Base-by-base conservation (phyloP, 2,888 invertebrate species). In the Falcaria lacertinaria region DNA sequence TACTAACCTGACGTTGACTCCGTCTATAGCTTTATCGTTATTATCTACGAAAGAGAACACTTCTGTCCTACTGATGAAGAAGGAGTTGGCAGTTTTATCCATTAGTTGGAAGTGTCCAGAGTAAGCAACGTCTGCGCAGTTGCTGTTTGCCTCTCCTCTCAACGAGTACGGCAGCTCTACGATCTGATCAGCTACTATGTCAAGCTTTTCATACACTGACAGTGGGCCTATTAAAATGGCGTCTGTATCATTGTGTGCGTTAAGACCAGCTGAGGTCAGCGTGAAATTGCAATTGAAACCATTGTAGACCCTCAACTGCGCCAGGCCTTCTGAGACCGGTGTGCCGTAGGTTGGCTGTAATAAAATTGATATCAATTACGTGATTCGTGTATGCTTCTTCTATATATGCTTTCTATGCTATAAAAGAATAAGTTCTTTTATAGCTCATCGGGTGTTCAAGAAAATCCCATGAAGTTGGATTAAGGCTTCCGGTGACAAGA, bases 301-400 rank as follows among this genome's bases (percentile, higher is more conserved):
- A 55, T 96, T 95, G 74, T 93, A 95, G 4, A 96, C 76, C 52
- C 95, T 88, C 14, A 95, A 52, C 60, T 95, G 95, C 0, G 91
- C 91, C 16, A 90, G 65, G 1, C 92, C 92, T 3, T 71, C 59
- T 5, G 87, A 60, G 7, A 95, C 93, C 11, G 92, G 88, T 1
- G 83, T 87, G 32, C 86, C 86, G 43, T 93, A 92, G 0, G 92
- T 91, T 46, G 89, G 85, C 90, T 94, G 76, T 19, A 75, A 73
- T 47, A 38, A 43, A 44, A 53, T 43, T 17, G 38, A 41, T 41
- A 44, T 33, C 43, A 32, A 38, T 37, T 16, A n/a, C 4, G 14
- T 33, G 19, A 28, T 28, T 11, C 11, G 5, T 11, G 7, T 28
- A 0, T 3, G 11, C 28, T 22, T 11, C 25, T 15, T 35, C 3